phyloP scores from a whole-genome alignment of 2,888 invertebrate species.

The Melanostoma scalare region DNA sequence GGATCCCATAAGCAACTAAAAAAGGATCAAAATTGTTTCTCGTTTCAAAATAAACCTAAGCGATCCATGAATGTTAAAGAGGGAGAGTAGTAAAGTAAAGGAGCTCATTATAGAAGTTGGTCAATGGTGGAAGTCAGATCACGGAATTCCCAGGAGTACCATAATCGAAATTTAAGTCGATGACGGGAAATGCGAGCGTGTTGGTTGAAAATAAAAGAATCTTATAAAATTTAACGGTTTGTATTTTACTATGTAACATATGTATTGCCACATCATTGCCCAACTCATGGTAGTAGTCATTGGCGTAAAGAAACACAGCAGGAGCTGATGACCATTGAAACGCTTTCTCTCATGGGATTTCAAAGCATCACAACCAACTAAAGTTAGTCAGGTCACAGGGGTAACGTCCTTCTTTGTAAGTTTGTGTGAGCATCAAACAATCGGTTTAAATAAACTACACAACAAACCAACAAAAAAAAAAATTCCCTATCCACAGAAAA shows the following conservation, averaged over 20 bases:
- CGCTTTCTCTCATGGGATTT: no score
- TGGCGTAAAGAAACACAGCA: constrained; percentile 11
- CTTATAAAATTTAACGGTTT: constrained; percentile 65
- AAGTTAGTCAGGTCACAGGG: no score
- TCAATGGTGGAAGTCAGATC: constrained; percentile 13
- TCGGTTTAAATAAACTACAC: constrained; percentile 47
- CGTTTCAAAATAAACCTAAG: not conserved
- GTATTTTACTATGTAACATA: constrained; percentile 4
- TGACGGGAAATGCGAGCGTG: constrained; percentile 18
- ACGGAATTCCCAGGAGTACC: constrained; percentile 37
- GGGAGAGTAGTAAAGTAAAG: no score
- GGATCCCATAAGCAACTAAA: not conserved
- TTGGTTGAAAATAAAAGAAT: constrained; percentile 26
- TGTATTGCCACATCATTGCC: not conserved
- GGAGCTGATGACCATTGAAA: constrained; percentile 22
- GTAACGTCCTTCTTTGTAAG: no score
- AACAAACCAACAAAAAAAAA: constrained; percentile 21
- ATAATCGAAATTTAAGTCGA: constrained; percentile 63
- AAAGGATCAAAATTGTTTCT: not conserved
- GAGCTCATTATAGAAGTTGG: no score
- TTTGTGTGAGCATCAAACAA: constrained; percentile 38
- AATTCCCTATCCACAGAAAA: constrained; percentile 18
- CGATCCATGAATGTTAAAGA: not conserved
- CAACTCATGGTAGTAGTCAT: not conserved
- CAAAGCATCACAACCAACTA: no score